Conservation (phyloP, 2,888 invertebrate species). For the Cecidostiba fungosa region DNA sequence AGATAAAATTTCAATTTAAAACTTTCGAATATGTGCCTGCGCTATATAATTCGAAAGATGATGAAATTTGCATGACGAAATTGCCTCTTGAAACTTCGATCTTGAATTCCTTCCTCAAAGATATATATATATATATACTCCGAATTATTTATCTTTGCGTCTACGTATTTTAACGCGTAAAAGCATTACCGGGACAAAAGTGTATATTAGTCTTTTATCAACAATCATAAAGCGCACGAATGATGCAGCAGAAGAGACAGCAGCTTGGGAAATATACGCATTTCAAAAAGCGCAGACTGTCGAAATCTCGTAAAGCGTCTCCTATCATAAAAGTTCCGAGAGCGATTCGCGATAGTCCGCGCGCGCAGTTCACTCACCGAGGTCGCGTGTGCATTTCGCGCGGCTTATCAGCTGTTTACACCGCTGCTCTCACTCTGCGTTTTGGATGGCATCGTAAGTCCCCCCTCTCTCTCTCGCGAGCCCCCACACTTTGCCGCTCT, state of each 20-base stretch:
- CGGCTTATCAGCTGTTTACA: constrained; percentile 63
- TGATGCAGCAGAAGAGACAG: background rate
- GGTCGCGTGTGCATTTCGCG: constrained; percentile 24
- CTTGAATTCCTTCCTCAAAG: background rate
- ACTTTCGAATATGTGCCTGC: constrained; percentile 7
- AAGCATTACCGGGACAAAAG: background rate
- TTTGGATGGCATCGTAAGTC: constrained; percentile 28
- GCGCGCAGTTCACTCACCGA: constrained; percentile 10
- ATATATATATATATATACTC: no score
- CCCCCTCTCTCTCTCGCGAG: background rate
- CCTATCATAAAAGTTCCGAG: constrained; percentile 6
- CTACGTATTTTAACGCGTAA: background rate
- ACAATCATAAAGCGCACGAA: background rate
- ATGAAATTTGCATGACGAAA: constrained; percentile 44
- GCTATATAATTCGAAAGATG: constrained; percentile 21
- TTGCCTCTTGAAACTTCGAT: constrained; percentile 31
- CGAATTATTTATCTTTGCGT: no score
- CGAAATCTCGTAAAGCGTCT: background rate
- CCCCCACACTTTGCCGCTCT: background rate
- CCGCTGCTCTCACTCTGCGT: constrained; percentile 34
- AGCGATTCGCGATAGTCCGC: constrained; percentile 27
- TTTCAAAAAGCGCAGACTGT: constrained; percentile 1
- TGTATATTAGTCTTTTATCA: background rate
- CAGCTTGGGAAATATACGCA: background rate
- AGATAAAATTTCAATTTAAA: constrained; percentile 53